These are phyloP conservation scores for Trissoscelio sp. DNA, from an alignment of 2,888 invertebrate species.

Conservation along the genomic window DNA sequence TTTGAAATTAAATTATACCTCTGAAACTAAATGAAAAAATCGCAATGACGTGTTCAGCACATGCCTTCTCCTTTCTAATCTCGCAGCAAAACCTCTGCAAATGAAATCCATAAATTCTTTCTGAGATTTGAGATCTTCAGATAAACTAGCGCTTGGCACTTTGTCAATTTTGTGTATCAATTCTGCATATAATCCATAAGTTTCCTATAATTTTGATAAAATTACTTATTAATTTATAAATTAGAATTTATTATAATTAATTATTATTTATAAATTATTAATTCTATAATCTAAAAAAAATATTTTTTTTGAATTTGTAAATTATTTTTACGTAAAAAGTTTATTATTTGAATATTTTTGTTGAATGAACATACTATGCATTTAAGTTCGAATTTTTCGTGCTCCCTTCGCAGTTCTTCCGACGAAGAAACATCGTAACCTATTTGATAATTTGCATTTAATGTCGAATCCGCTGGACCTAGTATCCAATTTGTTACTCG, in stretches of 20 bases:
- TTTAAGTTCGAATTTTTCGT: slow-evolving; percentile 90
- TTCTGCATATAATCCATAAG: slow-evolving; percentile 91
- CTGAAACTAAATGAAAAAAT: slow-evolving; percentile 90
- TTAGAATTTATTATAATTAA: too few relatives aligned
- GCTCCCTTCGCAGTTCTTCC: slow-evolving; percentile 89
- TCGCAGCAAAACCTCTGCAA: slow-evolving; percentile 90
- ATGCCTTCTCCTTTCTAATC: slow-evolving; percentile 89
- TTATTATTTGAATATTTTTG: background rate
- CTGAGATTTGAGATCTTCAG: slow-evolving; percentile 87
- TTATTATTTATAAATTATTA: too few relatives aligned
- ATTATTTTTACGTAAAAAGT: slow-evolving; percentile 29
- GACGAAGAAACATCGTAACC: slow-evolving; percentile 90
- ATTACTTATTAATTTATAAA: too few relatives aligned
- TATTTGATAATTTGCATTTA: slow-evolving; percentile 89
- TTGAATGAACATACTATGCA: slow-evolving; percentile 87
- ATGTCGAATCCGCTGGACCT: slow-evolving; percentile 89
- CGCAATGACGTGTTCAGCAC: slow-evolving; percentile 89
- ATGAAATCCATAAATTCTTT: slow-evolving; percentile 93
- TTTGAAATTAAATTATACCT: slow-evolving; percentile 83
- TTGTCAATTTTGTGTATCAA: slow-evolving; percentile 89
- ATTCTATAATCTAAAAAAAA: too few relatives aligned
- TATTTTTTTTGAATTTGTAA: background rate
- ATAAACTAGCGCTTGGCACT: slow-evolving; percentile 83
- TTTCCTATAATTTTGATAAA: slow-evolving; percentile 84
- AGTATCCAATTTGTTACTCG: slow-evolving; percentile 91